Evolutionary conservation across 1,140 invertebrate species (phyloP).

Genomic region (Temnothorax curvispinosus): DNA sequence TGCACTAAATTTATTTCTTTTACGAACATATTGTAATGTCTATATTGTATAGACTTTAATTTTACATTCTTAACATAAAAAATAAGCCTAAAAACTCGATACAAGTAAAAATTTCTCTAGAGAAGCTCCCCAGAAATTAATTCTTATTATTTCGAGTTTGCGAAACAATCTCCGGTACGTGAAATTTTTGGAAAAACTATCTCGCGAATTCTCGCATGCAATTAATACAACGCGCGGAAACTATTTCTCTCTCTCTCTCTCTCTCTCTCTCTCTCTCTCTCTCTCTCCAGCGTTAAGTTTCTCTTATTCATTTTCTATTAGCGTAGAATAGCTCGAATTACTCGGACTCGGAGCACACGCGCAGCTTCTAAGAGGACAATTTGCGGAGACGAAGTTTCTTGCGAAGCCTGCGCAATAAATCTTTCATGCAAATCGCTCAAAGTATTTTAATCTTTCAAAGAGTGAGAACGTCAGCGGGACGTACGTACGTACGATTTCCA

Average conservation of each 20-base stretch:
- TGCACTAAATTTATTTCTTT: not conserved
- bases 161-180: not conserved
- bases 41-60: not conserved
- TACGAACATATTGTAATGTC: not conserved
- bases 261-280: too few species aligned
- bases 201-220: not conserved
- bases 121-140: not conserved
- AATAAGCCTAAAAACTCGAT: not conserved
- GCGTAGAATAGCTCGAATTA: slow-evolving; percentile 30
- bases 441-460: slow-evolving; percentile 50
- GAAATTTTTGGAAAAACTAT: not conserved
- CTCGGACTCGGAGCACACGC: not conserved
- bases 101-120: not conserved
- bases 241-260: not conserved
- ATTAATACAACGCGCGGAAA: slow-evolving; percentile 13
- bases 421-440: slow-evolving; percentile 37
- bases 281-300: slow-evolving; percentile 1
- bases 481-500: not conserved
- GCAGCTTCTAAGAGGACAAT: slow-evolving; percentile 21
- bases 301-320: slow-evolving; percentile 35
- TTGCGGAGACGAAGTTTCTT: slow-evolving; percentile 29
- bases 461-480: not conserved
- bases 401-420: slow-evolving; percentile 31
- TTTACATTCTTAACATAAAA: not conserved
- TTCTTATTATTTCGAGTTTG: not conserved